phyloP scores from a whole-genome alignment of 2,888 invertebrate genomes.

The Adelognathus sp. region DNA sequence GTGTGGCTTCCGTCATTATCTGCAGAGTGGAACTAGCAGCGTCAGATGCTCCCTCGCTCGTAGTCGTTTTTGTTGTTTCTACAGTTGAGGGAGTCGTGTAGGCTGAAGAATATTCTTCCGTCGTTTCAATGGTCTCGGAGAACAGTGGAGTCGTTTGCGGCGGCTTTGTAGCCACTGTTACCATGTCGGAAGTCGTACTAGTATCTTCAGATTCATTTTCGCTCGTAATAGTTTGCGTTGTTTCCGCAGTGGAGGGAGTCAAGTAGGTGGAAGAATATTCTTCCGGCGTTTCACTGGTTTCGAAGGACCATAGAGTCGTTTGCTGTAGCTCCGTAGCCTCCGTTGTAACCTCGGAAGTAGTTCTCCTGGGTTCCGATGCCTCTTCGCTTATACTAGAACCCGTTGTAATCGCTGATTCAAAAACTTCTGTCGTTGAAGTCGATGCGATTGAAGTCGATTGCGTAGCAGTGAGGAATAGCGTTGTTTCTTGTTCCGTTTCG shows the following conservation, averaged over 20 bases:
- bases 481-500: slow-evolving; percentile 51
- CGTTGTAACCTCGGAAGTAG: background rate
- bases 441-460: background rate
- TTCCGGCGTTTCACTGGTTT: background rate
- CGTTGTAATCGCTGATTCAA: background rate
- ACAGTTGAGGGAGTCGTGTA: background rate
- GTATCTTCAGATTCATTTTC: too few relatives aligned
- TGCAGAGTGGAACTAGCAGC: background rate
- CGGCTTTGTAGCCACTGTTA: too few relatives aligned
- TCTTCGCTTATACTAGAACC: slow-evolving; percentile 3
- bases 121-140: too few relatives aligned
- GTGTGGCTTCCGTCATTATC: background rate
- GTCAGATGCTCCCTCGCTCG: slow-evolving; percentile 2
- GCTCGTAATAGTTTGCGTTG: background rate
- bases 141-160: too few relatives aligned
- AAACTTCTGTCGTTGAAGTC: background rate
- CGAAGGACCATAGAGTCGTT: background rate
- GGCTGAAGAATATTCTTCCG: background rate
- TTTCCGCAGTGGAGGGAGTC: background rate
- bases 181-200: too few relatives aligned
- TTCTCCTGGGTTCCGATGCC: background rate
- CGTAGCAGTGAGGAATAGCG: slow-evolving; percentile 62
- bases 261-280: background rate
- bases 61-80: background rate
- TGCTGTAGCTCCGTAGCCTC: background rate